phyloP scores from a whole-genome alignment of 1,140 invertebrate genomes.

The Hormaphis cornu region DNA sequence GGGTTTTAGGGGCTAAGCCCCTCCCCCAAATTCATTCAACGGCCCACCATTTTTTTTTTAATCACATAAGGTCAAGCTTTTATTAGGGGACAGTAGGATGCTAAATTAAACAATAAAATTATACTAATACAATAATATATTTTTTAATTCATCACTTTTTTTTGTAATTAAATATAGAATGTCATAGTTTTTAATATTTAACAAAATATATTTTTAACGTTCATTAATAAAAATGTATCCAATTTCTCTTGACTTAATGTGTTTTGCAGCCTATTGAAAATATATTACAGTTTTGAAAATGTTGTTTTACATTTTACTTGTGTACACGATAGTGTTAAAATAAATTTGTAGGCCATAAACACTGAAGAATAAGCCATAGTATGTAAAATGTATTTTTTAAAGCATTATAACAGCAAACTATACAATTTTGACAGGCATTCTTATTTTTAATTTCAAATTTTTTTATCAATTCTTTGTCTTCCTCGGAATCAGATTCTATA shows the following conservation, averaged over 20 bases:
- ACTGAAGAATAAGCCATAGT: too few relatives aligned
- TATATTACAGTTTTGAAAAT: slow-evolving; percentile 44
- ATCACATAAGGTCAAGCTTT: too few relatives aligned
- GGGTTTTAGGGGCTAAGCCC: too few relatives aligned
- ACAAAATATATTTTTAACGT: background rate
- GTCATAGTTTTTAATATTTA: background rate
- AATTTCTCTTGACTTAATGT: slow-evolving; percentile 60
- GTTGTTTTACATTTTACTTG: background rate
- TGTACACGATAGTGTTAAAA: background rate
- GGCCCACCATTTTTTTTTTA: too few relatives aligned
- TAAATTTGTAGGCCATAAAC: too few relatives aligned
- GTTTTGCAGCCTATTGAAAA: slow-evolving; percentile 74
- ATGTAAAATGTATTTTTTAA: too few relatives aligned
- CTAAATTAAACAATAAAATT: too few relatives aligned
- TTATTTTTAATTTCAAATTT: background rate
- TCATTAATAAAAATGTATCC: slow-evolving; percentile 63
- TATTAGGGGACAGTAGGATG: too few relatives aligned
- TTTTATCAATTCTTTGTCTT: background rate
- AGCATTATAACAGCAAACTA: too few relatives aligned
- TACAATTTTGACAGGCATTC: background rate
- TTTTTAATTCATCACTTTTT: background rate
- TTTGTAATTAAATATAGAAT: background rate
- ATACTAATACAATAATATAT: too few relatives aligned
- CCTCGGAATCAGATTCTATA: background rate
- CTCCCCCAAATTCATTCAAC: too few relatives aligned